Conservation (phyloP, 2,888 invertebrate species). For the Pantelozetes paolii region DNA sequence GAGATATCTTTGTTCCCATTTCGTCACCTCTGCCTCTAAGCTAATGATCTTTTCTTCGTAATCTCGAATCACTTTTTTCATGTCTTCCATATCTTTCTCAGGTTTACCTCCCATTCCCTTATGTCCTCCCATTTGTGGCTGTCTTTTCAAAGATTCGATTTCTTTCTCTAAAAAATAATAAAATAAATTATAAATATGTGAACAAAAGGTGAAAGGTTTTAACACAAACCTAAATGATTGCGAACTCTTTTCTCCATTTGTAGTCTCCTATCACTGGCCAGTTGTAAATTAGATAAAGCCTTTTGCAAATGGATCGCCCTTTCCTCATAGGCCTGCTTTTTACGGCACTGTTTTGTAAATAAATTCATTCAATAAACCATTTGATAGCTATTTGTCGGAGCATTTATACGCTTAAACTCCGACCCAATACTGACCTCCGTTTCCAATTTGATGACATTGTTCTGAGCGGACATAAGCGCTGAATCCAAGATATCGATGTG, state of each 20-base stretch:
- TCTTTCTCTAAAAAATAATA: slow-evolving; percentile 62
- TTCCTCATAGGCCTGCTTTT: slow-evolving; percentile 77
- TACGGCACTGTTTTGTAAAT: slow-evolving; percentile 62
- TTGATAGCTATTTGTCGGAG: background rate
- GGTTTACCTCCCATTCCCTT: slow-evolving; percentile 38
- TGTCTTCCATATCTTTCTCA: slow-evolving; percentile 52
- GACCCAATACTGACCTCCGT: slow-evolving; percentile 65
- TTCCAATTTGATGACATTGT: slow-evolving; percentile 78
- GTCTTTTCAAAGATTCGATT: slow-evolving; percentile 57
- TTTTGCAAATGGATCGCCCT: slow-evolving; percentile 76
- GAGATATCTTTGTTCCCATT: slow-evolving; percentile 78
- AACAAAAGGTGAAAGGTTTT: too few species aligned
- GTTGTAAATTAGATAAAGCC: slow-evolving; percentile 72
- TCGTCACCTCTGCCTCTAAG: slow-evolving; percentile 72
- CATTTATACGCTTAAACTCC: background rate
- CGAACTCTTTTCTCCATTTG: slow-evolving; percentile 78
- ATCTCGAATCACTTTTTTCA: slow-evolving; percentile 64
- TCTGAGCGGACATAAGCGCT: slow-evolving; percentile 83
- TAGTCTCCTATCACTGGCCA: slow-evolving; percentile 77
- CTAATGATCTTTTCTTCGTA: slow-evolving; percentile 68
- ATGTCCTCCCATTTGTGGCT: slow-evolving; percentile 41
- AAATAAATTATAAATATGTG: too few species aligned
- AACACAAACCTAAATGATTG: slow-evolving; percentile 60
- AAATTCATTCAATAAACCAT: background rate
- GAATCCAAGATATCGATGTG: slow-evolving; percentile 89